These are phyloP conservation scores for Siniperca undulata DNA, from an alignment of 2,797 vertebrate genomes.

Conservation along the genomic window DNA sequence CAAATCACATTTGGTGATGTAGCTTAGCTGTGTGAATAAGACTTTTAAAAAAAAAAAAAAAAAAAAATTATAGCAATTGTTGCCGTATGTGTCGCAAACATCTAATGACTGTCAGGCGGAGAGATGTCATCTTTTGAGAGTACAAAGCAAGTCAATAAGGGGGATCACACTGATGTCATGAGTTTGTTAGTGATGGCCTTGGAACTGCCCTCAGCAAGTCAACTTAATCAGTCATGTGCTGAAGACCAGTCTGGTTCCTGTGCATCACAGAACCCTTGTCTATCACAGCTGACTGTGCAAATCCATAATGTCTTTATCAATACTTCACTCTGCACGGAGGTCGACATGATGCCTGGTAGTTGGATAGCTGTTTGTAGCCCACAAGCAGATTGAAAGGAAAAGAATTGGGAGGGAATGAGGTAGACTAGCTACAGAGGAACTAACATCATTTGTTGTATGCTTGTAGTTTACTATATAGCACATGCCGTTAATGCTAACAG, in stretches of 20 bases:
- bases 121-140: slow-evolving; percentile 10
- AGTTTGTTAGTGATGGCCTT: slow-evolving; percentile 38
- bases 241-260: slow-evolving; percentile 32
- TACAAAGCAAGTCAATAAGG: slow-evolving; percentile 21
- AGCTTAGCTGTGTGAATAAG: slow-evolving; percentile 1
- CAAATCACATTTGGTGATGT: slow-evolving; percentile 16
- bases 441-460: background rate
- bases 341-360: slow-evolving; percentile 3
- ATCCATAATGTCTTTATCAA: slow-evolving; percentile 50
- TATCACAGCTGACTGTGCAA: slow-evolving; percentile 55
- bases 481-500: background rate
- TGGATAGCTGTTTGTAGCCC: slow-evolving; percentile 14
- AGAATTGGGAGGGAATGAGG: background rate
- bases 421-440: background rate
- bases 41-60: too few species aligned
- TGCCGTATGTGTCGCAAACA: background rate
- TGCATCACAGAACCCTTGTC: slow-evolving; percentile 28
- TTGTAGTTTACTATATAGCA: background rate
- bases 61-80: slow-evolving; percentile 15
- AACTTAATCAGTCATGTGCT: slow-evolving; percentile 56
- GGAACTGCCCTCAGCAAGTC: slow-evolving; percentile 31
- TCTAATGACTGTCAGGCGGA: slow-evolving; percentile 1
- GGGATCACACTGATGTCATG: slow-evolving; percentile 33
- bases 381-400: background rate
- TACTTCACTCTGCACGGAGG: slow-evolving; percentile 16